These are phyloP conservation scores for Vanessa tameamea DNA, from an alignment of 1,140 invertebrate genomes.

Conservation along the genomic window DNA sequence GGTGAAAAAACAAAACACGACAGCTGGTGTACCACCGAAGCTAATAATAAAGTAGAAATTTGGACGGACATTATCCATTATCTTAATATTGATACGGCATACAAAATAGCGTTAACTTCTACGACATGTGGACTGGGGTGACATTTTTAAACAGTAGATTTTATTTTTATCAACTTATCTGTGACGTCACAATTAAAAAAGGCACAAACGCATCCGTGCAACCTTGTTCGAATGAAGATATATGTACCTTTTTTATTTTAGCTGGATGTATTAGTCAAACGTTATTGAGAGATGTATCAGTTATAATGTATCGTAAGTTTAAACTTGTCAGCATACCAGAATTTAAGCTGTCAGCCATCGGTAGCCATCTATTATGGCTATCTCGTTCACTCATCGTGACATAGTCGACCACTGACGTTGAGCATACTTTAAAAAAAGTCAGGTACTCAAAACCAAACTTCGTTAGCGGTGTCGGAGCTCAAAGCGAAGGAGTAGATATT, in stretches of 20 bases:
- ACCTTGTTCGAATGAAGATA: neutral
- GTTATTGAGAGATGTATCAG: conserved; percentile 35
- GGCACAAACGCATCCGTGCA: neutral
- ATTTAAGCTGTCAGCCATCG: conserved; percentile 55
- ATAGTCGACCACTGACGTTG: conserved; percentile 54
- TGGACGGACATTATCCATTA: conserved; percentile 71
- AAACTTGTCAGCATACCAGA: conserved; percentile 41
- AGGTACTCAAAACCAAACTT: conserved; percentile 61
- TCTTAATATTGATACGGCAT: conserved; percentile 76
- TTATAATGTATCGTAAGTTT: conserved; percentile 46
- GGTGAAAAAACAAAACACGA: conserved; percentile 59
- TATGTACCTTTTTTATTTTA: neutral
- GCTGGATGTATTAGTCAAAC: conserved; percentile 11
- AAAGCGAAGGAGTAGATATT: conserved; percentile 67
- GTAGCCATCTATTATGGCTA: conserved; percentile 70
- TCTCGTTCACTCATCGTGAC: conserved; percentile 60
- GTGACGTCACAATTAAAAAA: neutral
- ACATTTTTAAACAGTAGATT: conserved; percentile 17
- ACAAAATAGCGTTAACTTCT: conserved; percentile 73
- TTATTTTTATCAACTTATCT: neutral
- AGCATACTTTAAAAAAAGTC: conserved; percentile 47
- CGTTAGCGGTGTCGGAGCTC: conserved; percentile 66
- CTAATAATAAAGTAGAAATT: conserved; percentile 72
- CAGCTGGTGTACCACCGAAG: conserved; percentile 57
- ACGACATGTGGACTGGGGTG: conserved; percentile 61